phyloP scores from a whole-genome alignment of 2,113 vertebrate species.

The Panthera tigris region DNA sequence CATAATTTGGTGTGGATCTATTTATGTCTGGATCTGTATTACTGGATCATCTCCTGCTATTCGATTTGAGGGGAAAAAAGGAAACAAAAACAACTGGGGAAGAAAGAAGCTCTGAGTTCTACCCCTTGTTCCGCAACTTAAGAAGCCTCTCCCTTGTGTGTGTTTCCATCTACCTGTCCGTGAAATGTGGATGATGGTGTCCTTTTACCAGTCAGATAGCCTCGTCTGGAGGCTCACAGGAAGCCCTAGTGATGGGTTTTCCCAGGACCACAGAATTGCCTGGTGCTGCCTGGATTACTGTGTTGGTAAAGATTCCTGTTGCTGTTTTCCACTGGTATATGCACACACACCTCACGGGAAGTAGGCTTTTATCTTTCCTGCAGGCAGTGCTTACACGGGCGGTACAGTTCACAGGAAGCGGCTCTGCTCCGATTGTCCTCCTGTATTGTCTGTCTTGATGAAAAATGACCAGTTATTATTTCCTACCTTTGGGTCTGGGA shows the following conservation, averaged over 20 bases:
- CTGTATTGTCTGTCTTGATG: slow-evolving; percentile 60
- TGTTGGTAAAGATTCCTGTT: neutral
- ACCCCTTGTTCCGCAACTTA: neutral
- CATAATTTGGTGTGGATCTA: neutral
- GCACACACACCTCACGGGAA: neutral
- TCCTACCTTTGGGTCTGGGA: slow-evolving; percentile 51
- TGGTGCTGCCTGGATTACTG: neutral
- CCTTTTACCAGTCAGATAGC: neutral
- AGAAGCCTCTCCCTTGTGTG: rapidly evolving
- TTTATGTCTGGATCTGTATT: neutral
- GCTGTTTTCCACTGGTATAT: neutral
- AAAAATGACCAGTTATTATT: slow-evolving; percentile 73
- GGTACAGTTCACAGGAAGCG: neutral
- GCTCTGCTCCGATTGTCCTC: neutral
- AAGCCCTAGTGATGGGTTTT: neutral
- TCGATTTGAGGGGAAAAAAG: neutral
- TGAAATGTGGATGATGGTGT: neutral
- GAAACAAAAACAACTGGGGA: neutral
- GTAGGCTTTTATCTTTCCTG: neutral
- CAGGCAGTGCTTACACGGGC: rapidly evolving
- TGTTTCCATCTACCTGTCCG: neutral
- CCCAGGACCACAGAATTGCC: too few species aligned
- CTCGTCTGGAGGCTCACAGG: rapidly evolving
- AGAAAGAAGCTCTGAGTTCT: neutral
- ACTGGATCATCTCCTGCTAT: neutral